phyloP scores from a whole-genome alignment of 2,797 vertebrate species.

The Eleutherodactylus coqui region DNA sequence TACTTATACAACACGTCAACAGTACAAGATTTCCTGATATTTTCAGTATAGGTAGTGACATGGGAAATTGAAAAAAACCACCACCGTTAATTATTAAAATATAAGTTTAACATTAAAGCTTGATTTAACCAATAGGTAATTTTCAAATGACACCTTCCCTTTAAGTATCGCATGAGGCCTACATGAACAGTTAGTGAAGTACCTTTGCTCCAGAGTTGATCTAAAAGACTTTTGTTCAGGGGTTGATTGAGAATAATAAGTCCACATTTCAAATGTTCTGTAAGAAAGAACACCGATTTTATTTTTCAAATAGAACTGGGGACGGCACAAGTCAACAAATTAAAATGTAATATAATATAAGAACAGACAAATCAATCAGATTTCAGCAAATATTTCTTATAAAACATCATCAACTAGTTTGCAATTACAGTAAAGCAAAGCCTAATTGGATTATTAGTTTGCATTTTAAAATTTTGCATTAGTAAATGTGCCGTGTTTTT shows the following conservation, averaged over 20 bases:
- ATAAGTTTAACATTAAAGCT: too few relatives aligned
- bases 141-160: too few relatives aligned
- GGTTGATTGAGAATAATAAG: constrained; percentile 62
- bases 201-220: constrained; percentile 56
- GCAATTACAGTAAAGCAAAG: neutral
- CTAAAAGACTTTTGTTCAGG: constrained; percentile 29
- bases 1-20: too few relatives aligned
- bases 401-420: neutral
- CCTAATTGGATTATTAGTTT: neutral
- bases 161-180: too few relatives aligned
- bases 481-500: neutral
- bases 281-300: neutral
- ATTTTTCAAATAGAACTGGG: neutral
- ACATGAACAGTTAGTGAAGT: neutral
- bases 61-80: too few relatives aligned
- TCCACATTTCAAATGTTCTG: constrained; percentile 55
- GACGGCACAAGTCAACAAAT: neutral
- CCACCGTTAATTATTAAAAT: too few relatives aligned
- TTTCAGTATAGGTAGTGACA: too few relatives aligned
- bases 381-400: neutral
- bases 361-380: neutral
- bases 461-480: neutral
- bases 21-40: too few relatives aligned
- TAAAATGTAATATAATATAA: neutral
- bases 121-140: too few relatives aligned